Conservation (phyloP, 2,888 invertebrate species). For the Harpalus rufipes region DNA sequence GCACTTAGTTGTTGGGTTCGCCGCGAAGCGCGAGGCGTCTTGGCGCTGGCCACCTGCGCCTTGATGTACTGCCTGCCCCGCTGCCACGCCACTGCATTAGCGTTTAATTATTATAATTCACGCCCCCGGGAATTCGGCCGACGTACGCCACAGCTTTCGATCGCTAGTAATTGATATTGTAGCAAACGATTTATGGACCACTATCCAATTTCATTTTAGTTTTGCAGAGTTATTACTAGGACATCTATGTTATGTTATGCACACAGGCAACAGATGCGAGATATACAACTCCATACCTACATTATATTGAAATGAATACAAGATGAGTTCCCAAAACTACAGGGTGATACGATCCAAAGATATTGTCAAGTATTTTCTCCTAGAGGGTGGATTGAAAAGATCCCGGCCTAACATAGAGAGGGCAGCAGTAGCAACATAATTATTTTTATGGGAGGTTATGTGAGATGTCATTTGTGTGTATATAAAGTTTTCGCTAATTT, state of each 20-base stretch:
- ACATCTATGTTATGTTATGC: background rate
- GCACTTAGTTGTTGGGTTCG: constrained; percentile 20
- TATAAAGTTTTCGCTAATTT: too few relatives aligned
- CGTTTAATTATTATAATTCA: constrained; percentile 67
- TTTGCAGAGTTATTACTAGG: background rate
- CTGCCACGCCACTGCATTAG: constrained; percentile 53
- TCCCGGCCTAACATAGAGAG: too few relatives aligned
- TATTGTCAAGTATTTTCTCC: too few relatives aligned
- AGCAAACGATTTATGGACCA: constrained; percentile 20
- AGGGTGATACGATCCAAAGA: too few relatives aligned
- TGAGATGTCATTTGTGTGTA: too few relatives aligned
- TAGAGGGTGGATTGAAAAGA: too few relatives aligned
- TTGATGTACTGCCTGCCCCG: constrained; percentile 54
- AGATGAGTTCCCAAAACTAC: too few relatives aligned
- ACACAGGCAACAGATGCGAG: background rate
- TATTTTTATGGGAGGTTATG: too few relatives aligned
- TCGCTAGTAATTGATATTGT: constrained; percentile 1
- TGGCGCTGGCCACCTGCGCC: constrained; percentile 57
- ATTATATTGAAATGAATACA: background rate
- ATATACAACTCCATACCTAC: background rate
- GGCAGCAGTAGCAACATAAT: too few relatives aligned
- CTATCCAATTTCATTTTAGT: constrained; percentile 16
- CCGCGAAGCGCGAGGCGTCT: background rate
- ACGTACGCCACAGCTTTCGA: background rate
- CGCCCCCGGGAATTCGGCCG: constrained; percentile 5